phyloP scores from a whole-genome alignment of 2,113 vertebrate species.

The Forbesichthys agassizii region DNA sequence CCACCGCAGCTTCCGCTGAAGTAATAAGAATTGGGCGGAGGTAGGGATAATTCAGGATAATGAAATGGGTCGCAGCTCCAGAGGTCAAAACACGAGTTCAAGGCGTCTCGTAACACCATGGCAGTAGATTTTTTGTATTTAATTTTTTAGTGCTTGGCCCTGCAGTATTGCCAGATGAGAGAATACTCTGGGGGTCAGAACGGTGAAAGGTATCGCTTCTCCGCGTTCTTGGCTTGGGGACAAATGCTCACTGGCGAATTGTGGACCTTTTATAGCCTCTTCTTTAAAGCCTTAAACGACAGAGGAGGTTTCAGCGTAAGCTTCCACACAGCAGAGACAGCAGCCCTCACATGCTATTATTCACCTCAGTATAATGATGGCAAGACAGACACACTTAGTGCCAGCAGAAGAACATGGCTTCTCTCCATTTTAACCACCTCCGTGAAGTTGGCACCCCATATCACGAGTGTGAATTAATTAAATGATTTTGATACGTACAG shows the following conservation, averaged over 20 bases:
- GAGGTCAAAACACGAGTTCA: conserved; percentile 56
- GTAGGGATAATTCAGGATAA: conserved; percentile 46
- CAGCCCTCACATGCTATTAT: conserved; percentile 18
- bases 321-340: conserved; percentile 22
- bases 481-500: no score
- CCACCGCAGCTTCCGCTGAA: conserved; percentile 27
- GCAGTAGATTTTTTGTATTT: conserved; percentile 66
- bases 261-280: conserved; percentile 52
- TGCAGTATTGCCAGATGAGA: conserved; percentile 54
- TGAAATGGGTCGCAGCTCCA: conserved; percentile 47
- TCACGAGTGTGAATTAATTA: no score
- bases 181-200: conserved; percentile 56
- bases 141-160: conserved; percentile 53
- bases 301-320: conserved; percentile 19
- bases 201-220: conserved; percentile 50
- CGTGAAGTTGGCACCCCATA: no score
- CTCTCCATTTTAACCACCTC: background rate
- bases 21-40: conserved; percentile 23
- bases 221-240: conserved; percentile 57
- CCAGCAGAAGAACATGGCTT: conserved; percentile 11
- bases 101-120: conserved; percentile 53
- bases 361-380: conserved; percentile 24
- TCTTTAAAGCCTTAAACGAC: conserved; percentile 41
- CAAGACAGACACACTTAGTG: conserved; percentile 6
- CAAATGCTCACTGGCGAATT: conserved; percentile 58